Evolutionary conservation across 2,797 vertebrate genomes (phyloP), one percentile per base, ranked within the genome.

Genomic region (Sorex maritimensis): DNA sequence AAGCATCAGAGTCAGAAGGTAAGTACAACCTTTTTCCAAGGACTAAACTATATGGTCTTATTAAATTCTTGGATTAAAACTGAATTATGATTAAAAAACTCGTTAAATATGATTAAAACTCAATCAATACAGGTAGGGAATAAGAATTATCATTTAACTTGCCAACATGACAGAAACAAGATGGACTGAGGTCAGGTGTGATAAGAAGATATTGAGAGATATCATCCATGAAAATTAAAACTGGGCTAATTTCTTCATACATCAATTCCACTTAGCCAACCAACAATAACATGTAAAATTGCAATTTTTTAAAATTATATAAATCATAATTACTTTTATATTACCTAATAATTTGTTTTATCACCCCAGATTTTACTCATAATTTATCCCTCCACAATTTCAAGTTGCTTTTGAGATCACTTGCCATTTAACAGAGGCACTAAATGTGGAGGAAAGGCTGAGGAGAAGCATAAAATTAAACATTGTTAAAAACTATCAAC

Each of bases 171-270:
- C 46, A 94, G 24, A 14, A 82, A 4, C 28, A 63, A 13, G 6
- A 65, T 23, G 7, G 19, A 5, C 24, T 86, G 5, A 49, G 10
- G 74, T 69, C 14, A 68, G 23, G 4, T 3, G 26, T 49, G 4
- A 68, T 72, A 44, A 78, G 81, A 23, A 75, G 13, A 65, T 65
- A 67, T 12, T 80, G 38, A 74, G 87, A 72, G 7, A 19, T 77
- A 52, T 9, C 6, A 63, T 71, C 8, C 9, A 74, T 5, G 28
- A 85, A 86, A 96, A 12, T 49, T 61, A 38, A 82, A 89, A 78
- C 30, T 80, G 6, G 69, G 23, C 78, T 85, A 65, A 85, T 55
- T 75, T 85, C 15, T 77, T 84, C 84, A 93, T 58, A 34, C 1
- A 67, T 14, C 19, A 2, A 67, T 28, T 90, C 78, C 30, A 91